These are phyloP conservation scores for Solenopsis fugax DNA, from an alignment of 1,140 invertebrate species.

Conservation along the genomic window DNA sequence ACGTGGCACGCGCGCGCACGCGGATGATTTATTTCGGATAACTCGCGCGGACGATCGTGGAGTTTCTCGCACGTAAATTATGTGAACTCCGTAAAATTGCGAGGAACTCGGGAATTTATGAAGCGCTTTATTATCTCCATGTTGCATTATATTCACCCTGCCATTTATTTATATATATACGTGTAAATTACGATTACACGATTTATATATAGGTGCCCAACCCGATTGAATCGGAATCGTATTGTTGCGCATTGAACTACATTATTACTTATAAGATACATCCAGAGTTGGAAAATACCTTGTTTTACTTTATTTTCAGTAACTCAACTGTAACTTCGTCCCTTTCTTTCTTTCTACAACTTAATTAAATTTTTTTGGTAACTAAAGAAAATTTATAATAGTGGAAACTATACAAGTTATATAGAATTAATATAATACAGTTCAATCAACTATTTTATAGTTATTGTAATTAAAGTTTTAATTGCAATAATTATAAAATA, in stretches of 20 bases:
- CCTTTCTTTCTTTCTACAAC: no score
- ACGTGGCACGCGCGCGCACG: conserved; percentile 55
- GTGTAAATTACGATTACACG: background rate
- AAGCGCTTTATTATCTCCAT: conserved; percentile 58
- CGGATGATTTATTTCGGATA: conserved; percentile 59
- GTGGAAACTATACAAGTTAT: no score
- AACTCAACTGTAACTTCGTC: no score
- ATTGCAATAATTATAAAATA: no score
- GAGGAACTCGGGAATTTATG: conserved; percentile 55
- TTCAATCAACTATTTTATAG: no score
- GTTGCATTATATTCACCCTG: conserved; percentile 23
- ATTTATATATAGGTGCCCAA: background rate
- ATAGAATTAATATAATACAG: no score
- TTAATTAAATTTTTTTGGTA: no score
- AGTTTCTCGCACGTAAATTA: conserved; percentile 61
- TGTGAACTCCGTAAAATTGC: conserved; percentile 59
- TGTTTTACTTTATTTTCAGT: no score
- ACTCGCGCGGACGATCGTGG: conserved; percentile 55
- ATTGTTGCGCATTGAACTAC: background rate
- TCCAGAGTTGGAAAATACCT: background rate
- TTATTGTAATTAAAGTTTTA: no score
- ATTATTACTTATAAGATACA: background rate
- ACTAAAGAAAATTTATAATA: no score
- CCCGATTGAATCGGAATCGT: background rate
- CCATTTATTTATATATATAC: background rate